Percentiles rank a stretch among this genome's conserved stretches.
Conservation (phyloP, 2,888 invertebrate genomes). For the Priocnemis perturbator region DNA sequence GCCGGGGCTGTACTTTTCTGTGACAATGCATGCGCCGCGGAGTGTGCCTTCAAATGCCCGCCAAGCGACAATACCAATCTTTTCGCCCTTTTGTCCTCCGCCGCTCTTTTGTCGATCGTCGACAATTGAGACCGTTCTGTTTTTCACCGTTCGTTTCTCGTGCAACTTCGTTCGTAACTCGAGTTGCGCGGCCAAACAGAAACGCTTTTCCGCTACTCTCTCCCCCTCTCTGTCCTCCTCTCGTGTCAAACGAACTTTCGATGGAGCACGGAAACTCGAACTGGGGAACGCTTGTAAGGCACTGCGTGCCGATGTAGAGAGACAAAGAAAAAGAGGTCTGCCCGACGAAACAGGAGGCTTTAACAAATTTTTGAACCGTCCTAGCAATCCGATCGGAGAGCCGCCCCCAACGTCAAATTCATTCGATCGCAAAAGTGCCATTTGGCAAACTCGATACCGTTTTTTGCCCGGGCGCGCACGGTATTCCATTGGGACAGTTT, state of each 20-base stretch:
- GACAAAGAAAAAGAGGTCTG: slow-evolving; percentile 13
- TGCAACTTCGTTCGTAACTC: neutral
- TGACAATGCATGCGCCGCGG: too few relatives aligned
- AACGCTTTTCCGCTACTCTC: neutral
- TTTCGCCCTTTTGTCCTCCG: slow-evolving; percentile 2
- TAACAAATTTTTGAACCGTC: too few relatives aligned
- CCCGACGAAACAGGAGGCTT: too few relatives aligned
- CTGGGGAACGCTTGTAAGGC: slow-evolving; percentile 39
- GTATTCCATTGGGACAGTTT: neutral
- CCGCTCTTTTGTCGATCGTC: slow-evolving; percentile 12
- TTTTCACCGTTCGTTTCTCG: neutral
- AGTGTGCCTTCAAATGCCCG: slow-evolving; percentile 11
- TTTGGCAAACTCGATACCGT: too few relatives aligned
- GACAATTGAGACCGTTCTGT: slow-evolving; percentile 9
- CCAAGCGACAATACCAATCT: slow-evolving; percentile 14
- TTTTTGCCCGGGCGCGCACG: neutral
- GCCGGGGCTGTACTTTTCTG: too few relatives aligned
- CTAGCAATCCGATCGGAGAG: too few relatives aligned
- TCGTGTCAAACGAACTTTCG: slow-evolving; percentile 46
- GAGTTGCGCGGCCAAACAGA: neutral
- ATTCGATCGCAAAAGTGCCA: too few relatives aligned
- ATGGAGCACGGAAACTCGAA: slow-evolving; percentile 43
- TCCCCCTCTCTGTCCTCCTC: slow-evolving; percentile 17
- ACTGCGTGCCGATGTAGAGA: slow-evolving; percentile 47
- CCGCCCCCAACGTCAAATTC: too few relatives aligned